Percentiles rank a stretch among this genome's conserved stretches.
Evolutionary conservation across 2,113 vertebrate genomes (phyloP).

Genomic region (Platysternon megacephalum): DNA sequence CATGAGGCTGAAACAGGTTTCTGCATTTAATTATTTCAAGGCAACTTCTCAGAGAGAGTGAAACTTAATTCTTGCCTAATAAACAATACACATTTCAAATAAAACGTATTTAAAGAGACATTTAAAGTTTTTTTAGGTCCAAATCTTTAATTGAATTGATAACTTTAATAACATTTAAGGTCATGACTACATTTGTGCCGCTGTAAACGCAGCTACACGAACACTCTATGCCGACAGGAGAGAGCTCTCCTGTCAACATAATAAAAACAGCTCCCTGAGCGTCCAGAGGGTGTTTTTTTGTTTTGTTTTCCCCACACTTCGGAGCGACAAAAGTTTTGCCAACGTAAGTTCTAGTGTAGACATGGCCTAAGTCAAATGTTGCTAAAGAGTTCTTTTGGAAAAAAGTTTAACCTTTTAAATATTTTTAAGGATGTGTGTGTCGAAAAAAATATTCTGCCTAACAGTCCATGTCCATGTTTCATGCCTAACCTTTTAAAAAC

Average conservation of each 20-base stretch:
- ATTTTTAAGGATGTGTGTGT: background rate
- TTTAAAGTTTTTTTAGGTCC: background rate
- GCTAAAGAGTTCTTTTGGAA: background rate
- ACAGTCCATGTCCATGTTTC: accelerated
- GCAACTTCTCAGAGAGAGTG: background rate
- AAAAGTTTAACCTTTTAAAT: background rate
- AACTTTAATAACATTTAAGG: background rate
- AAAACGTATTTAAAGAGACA: background rate
- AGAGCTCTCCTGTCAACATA: too few relatives aligned
- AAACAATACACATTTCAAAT: background rate
- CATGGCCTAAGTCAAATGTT: too few relatives aligned
- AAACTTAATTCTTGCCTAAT: background rate
- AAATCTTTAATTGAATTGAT: background rate
- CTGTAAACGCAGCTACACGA: too few relatives aligned
- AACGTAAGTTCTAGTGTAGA: too few relatives aligned
- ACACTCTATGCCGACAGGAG: too few relatives aligned
- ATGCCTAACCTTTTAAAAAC: background rate
- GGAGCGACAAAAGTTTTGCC: too few relatives aligned
- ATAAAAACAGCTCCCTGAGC: too few relatives aligned
- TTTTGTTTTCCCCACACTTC: too few relatives aligned
- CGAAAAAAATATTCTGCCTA: too few relatives aligned
- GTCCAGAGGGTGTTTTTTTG: too few relatives aligned
- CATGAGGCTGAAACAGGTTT: background rate
- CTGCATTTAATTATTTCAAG: background rate
- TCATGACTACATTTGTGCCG: background rate